Evolutionary conservation across 2,888 invertebrate species (phyloP), one percentile per base, ranked within the genome.

Genomic region (Ecdyonurus torrentis): DNA sequence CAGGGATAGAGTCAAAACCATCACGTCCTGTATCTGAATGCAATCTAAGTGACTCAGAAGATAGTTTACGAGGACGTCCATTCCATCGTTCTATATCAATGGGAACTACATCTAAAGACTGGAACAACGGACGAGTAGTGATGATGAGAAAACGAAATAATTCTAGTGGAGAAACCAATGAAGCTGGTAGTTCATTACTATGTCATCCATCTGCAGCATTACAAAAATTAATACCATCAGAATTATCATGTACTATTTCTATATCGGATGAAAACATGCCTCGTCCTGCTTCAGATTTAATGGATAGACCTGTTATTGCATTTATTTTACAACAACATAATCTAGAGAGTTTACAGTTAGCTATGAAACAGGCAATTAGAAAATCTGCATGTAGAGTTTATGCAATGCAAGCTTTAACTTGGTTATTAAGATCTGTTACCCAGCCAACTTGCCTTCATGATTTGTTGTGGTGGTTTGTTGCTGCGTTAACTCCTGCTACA

Each of bases 381-480:
- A 79, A 82, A 68, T 79, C 82, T 2, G 78, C 80, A 1, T 83
- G 91, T 71, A 76, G 93, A 65, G 89, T 94, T 69, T 86, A 89
- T 75, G 89, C 93, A 1, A 85, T 96, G 81, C 92, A 94, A 82
- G 94, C 95, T 0, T 78, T 97, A 68, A 96, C 96, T 73, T 99
- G 98, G 98, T 76, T 99, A 23, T 76, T 98, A 59, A 83, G 93
- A 61, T 92, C 89, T 62, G 90, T 94, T 0, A 93, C 94, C 0
- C 93, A 93, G 72, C 89, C 93, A 2, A 86, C 87, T 2, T 89
- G 92, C 71, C 81, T 98, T 22, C 96, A 97, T 70, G 97, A 98
- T 76, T 81, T 97, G 10, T 82, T 98, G 73, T 97, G 97, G 97
- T 95, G 93, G 89, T 94, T 96, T 73, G 91, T 94, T 23, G 85